Conservation (phyloP, 2,113 vertebrate species). For the Melospiza georgiana region DNA sequence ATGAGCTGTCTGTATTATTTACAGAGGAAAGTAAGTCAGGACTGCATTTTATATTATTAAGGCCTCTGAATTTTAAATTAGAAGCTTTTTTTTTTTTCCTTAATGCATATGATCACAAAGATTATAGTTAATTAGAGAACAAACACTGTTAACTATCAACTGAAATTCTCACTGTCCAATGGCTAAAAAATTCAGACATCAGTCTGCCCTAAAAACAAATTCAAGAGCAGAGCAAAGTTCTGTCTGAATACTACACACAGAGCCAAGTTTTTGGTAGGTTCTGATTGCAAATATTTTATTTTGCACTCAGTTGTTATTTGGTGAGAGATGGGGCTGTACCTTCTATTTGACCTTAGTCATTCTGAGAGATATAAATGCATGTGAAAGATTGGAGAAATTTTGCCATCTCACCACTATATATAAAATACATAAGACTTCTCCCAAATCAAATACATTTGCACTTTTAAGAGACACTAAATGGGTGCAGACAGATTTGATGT, state of each 20-base stretch:
- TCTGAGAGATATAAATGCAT: conserved; percentile 30
- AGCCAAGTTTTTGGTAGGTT: not conserved
- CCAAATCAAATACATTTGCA: conserved; percentile 49
- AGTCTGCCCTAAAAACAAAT: not conserved
- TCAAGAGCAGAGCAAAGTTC: not conserved
- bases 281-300: conserved; percentile 32
- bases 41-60: not conserved
- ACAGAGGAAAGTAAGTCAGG: not conserved
- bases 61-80: not conserved
- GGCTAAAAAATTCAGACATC: not conserved
- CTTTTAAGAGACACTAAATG: conserved; percentile 48
- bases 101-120: not conserved
- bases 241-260: not conserved
- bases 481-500: conserved; percentile 57
- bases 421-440: conserved; percentile 41
- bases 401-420: conserved; percentile 23
- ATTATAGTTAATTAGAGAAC: not conserved
- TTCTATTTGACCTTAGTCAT: conserved; percentile 51
- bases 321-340: not conserved
- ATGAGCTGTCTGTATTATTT: not conserved
- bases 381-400: conserved; percentile 35
- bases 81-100: not conserved
- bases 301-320: conserved; percentile 18
- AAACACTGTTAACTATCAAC: not conserved
- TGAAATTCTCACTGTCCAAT: not conserved